A percentile compares a stretch with the other conserved stretches of the same genome.
Conservation (phyloP, 2,888 invertebrate genomes). For the Marasmarcha lunaedactyla region DNA sequence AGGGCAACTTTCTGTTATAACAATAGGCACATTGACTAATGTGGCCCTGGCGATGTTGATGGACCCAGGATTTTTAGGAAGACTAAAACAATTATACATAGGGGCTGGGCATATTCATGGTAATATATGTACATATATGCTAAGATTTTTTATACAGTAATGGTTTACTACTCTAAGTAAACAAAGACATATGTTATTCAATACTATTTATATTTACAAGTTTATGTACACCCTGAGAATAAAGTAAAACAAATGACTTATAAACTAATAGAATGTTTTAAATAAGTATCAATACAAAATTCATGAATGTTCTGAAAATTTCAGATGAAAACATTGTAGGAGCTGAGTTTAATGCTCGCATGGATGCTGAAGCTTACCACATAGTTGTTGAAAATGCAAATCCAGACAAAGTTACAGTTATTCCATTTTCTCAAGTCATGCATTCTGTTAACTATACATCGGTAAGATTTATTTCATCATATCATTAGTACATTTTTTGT, state of each 20-base stretch:
- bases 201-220: no score
- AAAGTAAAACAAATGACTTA: no score
- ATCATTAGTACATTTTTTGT: no score
- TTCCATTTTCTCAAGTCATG: constrained; percentile 30
- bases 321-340: constrained; percentile 28
- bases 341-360: constrained; percentile 34
- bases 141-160: no score
- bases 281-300: no score
- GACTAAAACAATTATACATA: constrained; percentile 75
- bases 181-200: no score
- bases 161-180: no score
- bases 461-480: no score
- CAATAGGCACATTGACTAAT: constrained; percentile 82
- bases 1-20: constrained; percentile 71
- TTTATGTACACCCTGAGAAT: no score
- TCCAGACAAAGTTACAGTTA: constrained; percentile 29
- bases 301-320: no score
- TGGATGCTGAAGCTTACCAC: constrained; percentile 39
- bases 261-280: no score
- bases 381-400: constrained; percentile 23
- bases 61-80: constrained; percentile 72
- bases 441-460: constrained; percentile 23
- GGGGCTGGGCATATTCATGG: constrained; percentile 83
- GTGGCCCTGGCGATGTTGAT: constrained; percentile 79
- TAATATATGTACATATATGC: no score